phyloP scores from a whole-genome alignment of 2,113 vertebrate species.

The Etheostoma spectabile region DNA sequence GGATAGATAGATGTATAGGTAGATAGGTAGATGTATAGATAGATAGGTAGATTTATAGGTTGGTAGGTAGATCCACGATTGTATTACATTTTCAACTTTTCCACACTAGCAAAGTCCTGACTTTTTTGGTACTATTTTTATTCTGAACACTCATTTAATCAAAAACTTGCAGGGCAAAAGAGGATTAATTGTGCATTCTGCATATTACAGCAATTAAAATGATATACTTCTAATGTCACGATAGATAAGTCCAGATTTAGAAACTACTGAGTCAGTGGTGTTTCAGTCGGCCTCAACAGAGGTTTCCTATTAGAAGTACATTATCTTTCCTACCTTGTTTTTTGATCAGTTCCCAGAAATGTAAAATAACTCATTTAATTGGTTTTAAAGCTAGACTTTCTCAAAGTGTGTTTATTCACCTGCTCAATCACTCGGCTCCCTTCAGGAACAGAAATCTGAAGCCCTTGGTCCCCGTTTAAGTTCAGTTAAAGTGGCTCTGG shows the following conservation, averaged over 20 bases:
- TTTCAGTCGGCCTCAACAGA: too few relatives aligned
- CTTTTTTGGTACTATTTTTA: too few relatives aligned
- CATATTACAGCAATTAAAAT: not conserved
- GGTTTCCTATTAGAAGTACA: too few relatives aligned
- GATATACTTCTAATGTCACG: not conserved
- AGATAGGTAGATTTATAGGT: too few relatives aligned
- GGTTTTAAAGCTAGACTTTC: not conserved
- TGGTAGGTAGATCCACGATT: not conserved
- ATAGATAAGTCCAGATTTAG: not conserved
- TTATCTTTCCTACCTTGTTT: not conserved
- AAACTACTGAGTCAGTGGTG: too few relatives aligned
- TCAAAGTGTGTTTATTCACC: not conserved
- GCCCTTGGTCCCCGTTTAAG: not conserved
- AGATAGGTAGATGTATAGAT: too few relatives aligned
- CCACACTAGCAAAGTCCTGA: too few relatives aligned
- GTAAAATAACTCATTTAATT: not conserved
- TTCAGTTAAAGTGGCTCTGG: not conserved
- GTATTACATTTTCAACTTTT: too few relatives aligned
- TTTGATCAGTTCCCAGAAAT: not conserved
- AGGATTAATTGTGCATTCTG: not conserved
- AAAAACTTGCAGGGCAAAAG: not conserved
- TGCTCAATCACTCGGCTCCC: not conserved
- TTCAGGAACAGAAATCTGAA: not conserved
- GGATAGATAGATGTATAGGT: too few relatives aligned
- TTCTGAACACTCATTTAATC: too few relatives aligned